phyloP scores from a whole-genome alignment of 2,113 vertebrate species.

The Aldabrachelys gigantea region DNA sequence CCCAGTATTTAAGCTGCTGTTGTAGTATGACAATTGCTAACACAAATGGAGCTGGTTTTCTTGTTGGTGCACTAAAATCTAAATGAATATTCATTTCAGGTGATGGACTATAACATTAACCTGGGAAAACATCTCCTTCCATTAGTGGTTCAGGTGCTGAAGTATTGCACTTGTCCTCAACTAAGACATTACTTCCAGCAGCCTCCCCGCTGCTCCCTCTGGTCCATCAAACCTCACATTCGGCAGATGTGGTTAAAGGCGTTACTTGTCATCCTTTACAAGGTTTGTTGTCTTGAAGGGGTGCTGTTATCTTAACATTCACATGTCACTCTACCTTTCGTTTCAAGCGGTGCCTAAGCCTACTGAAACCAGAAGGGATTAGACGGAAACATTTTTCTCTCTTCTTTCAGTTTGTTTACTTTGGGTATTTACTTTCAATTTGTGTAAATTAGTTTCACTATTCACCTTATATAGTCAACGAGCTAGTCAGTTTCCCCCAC shows the following conservation, averaged over 20 bases:
- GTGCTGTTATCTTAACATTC: background rate
- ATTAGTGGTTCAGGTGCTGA: constrained; percentile 97
- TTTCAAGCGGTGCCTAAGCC: background rate
- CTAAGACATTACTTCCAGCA: constrained; percentile 98
- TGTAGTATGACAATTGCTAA: background rate
- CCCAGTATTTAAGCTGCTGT: background rate
- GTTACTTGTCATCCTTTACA: constrained; percentile 96
- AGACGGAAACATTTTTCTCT: background rate
- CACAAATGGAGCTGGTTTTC: background rate
- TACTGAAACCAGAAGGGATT: background rate
- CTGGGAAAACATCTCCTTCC: constrained; percentile 97
- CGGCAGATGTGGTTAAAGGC: constrained; percentile 98
- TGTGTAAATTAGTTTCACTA: background rate
- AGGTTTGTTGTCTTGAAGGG: constrained; percentile 80
- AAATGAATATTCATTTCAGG: constrained; percentile 80
- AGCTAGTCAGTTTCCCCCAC: background rate
- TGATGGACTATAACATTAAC: constrained; percentile 98
- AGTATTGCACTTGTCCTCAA: constrained; percentile 96
- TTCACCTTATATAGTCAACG: background rate
- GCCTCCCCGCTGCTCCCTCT: constrained; percentile 96
- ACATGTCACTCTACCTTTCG: background rate
- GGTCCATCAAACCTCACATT: constrained; percentile 95
- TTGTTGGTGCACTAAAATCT: background rate
- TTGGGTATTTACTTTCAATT: background rate
- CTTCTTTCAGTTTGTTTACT: background rate